Percentiles rank a stretch among this genome's conserved stretches.
Conservation (phyloP, 1,140 invertebrate genomes). For the Drosophila albomicans region DNA sequence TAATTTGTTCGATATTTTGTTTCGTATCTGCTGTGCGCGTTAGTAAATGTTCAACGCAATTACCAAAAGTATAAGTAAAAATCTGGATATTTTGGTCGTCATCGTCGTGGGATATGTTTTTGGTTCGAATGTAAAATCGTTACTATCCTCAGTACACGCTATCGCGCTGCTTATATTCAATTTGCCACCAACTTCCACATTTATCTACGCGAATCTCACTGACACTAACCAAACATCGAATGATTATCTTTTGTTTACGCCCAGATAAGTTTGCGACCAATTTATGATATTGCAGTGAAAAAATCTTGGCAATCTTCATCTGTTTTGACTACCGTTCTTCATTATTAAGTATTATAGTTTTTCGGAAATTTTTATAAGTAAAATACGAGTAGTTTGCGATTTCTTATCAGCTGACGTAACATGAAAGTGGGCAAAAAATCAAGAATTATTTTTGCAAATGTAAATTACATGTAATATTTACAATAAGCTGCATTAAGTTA, state of each 20-base stretch:
- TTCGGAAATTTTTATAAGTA: not conserved
- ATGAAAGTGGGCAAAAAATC: constrained; percentile 8
- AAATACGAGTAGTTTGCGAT: not conserved
- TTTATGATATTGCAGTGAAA: constrained; percentile 75
- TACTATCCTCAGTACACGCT: constrained; percentile 61
- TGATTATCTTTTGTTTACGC: constrained; percentile 69
- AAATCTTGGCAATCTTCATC: constrained; percentile 23
- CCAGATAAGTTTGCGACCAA: constrained; percentile 67
- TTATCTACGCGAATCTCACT: constrained; percentile 45
- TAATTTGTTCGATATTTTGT: constrained; percentile 12
- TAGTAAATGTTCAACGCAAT: constrained; percentile 46
- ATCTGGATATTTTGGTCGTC: constrained; percentile 71
- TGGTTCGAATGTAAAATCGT: constrained; percentile 72
- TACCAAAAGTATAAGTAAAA: constrained; percentile 74
- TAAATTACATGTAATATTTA: not conserved
- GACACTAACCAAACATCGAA: constrained; percentile 66
- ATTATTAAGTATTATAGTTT: constrained; percentile 20
- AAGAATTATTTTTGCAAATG: constrained; percentile 6
- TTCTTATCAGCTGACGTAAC: constrained; percentile 35
- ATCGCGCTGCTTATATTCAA: constrained; percentile 55
- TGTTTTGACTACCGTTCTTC: constrained; percentile 28
- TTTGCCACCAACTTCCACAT: constrained; percentile 33
- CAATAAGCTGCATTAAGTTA: not conserved
- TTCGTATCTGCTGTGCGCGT: constrained; percentile 10
- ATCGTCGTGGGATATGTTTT: constrained; percentile 68